Percentiles rank a stretch among this genome's conserved stretches.
Evolutionary conservation across 2,113 vertebrate genomes (phyloP).

Genomic region (Boulengeromyrus knoepffleri): DNA sequence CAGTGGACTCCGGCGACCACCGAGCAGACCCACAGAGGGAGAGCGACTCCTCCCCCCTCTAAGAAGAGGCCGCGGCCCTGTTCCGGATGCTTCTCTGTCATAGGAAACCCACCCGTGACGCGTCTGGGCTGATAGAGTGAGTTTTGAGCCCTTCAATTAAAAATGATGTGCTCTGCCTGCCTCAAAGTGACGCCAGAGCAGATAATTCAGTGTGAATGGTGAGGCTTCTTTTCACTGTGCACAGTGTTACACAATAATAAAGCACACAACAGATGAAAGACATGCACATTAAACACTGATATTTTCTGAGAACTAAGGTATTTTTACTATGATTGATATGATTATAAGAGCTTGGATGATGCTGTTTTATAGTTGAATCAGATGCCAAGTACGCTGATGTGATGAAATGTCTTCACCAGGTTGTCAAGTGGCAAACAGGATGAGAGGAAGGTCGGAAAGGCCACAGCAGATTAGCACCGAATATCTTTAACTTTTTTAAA

Average conservation of each 20-base stretch:
- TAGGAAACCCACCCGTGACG: neutral
- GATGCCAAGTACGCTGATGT: neutral
- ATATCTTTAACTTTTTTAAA: neutral
- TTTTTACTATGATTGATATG: neutral
- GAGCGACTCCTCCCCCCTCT: neutral
- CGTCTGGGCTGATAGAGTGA: neutral
- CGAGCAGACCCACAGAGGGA: neutral
- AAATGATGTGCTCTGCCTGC: neutral
- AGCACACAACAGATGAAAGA: neutral
- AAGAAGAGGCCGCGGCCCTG: neutral
- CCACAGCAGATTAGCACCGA: neutral
- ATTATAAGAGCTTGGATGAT: neutral
- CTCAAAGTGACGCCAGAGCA: neutral
- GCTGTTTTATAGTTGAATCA: neutral
- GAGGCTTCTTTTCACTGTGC: neutral
- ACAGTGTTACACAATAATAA: neutral
- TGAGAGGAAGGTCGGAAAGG: neutral
- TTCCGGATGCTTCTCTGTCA: neutral
- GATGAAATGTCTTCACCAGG: neutral
- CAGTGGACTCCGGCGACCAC: neutral
- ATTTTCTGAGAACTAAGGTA: neutral
- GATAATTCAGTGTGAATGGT: neutral
- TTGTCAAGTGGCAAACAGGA: neutral
- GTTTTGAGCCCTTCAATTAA: neutral
- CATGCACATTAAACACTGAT: neutral